Conservation (phyloP, 2,888 invertebrate species). For the Sarcophaga subvicina region DNA sequence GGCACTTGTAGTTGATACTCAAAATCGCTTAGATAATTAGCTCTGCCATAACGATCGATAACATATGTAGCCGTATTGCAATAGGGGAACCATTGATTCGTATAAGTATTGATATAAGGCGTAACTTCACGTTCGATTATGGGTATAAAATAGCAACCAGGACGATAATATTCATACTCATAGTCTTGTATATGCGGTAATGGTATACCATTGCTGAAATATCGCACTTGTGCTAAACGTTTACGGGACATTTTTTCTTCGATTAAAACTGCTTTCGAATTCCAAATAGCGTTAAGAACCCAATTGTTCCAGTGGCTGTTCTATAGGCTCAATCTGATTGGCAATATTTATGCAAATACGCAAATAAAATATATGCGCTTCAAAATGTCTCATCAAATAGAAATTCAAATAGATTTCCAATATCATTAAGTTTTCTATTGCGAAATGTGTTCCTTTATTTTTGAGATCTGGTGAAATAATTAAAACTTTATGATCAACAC, state of each 20-base stretch:
- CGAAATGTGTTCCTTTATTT: conserved; percentile 21
- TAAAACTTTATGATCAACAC: too few species aligned
- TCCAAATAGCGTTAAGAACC: conserved; percentile 40
- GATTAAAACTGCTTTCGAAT: neutral
- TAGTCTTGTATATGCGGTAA: conserved; percentile 64
- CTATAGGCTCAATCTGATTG: conserved; percentile 74
- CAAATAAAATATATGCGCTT: conserved; percentile 76
- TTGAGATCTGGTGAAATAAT: conserved; percentile 44
- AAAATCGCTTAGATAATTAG: conserved; percentile 72
- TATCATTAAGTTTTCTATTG: conserved; percentile 73
- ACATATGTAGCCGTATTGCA: conserved; percentile 71
- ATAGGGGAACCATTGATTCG: conserved; percentile 65
- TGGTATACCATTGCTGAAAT: conserved; percentile 16
- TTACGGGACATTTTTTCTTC: conserved; percentile 56
- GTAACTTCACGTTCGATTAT: conserved; percentile 57
- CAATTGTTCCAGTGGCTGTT: conserved; percentile 63
- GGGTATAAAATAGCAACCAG: conserved; percentile 73
- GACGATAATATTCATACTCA: conserved; percentile 73
- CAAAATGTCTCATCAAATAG: conserved; percentile 75
- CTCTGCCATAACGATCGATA: conserved; percentile 70
- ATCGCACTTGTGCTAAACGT: conserved; percentile 32
- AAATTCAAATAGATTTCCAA: conserved; percentile 77
- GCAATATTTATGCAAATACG: conserved; percentile 74
- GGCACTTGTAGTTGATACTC: conserved; percentile 70
- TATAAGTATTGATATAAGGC: conserved; percentile 56